Evolutionary conservation across 2,797 vertebrate genomes (phyloP).

Genomic region (Echiichthys vipera): DNA sequence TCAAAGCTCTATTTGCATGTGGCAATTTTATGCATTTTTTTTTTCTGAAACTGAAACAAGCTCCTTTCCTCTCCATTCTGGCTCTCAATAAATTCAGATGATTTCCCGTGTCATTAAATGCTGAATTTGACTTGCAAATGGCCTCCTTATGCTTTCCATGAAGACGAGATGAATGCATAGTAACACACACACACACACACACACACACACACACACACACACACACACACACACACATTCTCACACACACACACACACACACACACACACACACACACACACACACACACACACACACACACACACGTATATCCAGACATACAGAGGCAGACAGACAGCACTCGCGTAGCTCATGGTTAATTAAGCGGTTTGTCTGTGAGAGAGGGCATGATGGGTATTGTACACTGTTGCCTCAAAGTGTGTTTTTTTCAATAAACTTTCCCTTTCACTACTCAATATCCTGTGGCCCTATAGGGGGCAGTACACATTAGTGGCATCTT

Average conservation of each 20-base stretch:
- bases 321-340: constrained; percentile 60
- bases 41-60: constrained; percentile 72
- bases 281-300: constrained; percentile 35
- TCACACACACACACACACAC: too few species aligned
- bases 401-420: constrained; percentile 36
- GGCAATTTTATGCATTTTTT: constrained; percentile 72
- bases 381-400: constrained; percentile 33
- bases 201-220: constrained; percentile 64
- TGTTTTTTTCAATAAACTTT: constrained; percentile 65
- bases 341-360: constrained; percentile 74
- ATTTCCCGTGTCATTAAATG: constrained; percentile 78
- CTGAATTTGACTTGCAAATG: constrained; percentile 81
- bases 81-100: constrained; percentile 77
- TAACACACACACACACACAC: constrained; percentile 48
- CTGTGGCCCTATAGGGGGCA: constrained; percentile 77
- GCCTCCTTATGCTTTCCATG: constrained; percentile 63
- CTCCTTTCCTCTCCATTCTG: constrained; percentile 63
- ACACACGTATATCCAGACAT: constrained; percentile 57
- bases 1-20: constrained; percentile 62
- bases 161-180: constrained; percentile 62
- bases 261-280: too few species aligned
- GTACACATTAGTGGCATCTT: constrained; percentile 65
- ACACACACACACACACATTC: too few species aligned
- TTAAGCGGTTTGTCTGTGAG: constrained; percentile 73
- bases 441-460: constrained; percentile 65